Evolutionary conservation across 2,888 invertebrate genomes (phyloP).

Genomic region (Tipula unca): DNA sequence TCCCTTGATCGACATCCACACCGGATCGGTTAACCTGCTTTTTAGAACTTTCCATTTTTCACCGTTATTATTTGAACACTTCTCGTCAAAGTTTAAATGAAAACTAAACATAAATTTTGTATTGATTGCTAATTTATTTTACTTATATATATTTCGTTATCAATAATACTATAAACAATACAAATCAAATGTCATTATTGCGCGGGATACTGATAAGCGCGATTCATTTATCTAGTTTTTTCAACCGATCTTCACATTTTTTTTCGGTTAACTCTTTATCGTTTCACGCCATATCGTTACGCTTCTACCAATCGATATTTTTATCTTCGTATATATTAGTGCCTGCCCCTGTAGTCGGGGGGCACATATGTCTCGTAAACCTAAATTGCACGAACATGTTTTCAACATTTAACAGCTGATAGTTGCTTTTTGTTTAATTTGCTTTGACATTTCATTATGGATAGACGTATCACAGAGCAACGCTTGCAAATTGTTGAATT

Average conservation of each 20-base stretch:
- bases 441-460: no score
- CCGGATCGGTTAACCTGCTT: neutral
- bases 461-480: no score
- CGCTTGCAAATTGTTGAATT: no score
- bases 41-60: no score
- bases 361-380: no score
- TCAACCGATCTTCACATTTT: slow-evolving; percentile 23
- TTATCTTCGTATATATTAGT: slow-evolving; percentile 21
- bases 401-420: no score
- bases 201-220: no score
- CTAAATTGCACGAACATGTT: no score
- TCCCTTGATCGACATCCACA: neutral
- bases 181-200: no score
- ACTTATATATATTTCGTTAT: neutral
- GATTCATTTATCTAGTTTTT: slow-evolving; percentile 20
- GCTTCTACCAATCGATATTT: slow-evolving; percentile 19
- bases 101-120: neutral
- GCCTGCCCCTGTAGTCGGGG: no score
- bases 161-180: neutral
- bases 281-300: slow-evolving; percentile 19
- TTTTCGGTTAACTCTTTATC: slow-evolving; percentile 29
- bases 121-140: neutral
- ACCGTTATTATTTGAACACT: neutral
- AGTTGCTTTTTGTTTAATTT: no score
- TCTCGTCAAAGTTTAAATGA: neutral